These are phyloP conservation scores for Drosophila setifemur DNA, from an alignment of 1,140 invertebrate species.

Conservation along the genomic window DNA sequence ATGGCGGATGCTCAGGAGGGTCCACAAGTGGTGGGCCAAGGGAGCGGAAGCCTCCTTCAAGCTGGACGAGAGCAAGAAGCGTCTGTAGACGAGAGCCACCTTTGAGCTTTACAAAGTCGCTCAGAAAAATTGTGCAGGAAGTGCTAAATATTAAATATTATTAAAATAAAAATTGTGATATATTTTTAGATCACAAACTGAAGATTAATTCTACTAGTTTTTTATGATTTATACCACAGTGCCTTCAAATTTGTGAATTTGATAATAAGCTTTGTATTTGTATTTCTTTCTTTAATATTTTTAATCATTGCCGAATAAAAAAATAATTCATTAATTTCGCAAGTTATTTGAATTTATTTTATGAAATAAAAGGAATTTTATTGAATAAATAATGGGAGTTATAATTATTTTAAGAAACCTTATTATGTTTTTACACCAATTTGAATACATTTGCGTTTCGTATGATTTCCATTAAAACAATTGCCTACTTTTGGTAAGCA, in stretches of 20 bases:
- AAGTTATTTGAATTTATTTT: no score
- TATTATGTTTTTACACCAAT: no score
- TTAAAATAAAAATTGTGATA: slow-evolving; percentile 65
- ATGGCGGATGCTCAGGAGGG: slow-evolving; percentile 46
- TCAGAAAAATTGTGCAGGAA: slow-evolving; percentile 1
- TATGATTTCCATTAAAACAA: no score
- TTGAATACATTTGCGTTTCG: no score
- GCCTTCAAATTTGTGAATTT: background rate
- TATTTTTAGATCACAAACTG: slow-evolving; percentile 38
- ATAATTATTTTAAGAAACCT: no score
- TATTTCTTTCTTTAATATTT: no score
- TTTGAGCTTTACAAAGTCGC: slow-evolving; percentile 2
- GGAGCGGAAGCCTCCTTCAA: slow-evolving; percentile 1
- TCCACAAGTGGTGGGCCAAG: slow-evolving; percentile 44
- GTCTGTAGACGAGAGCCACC: slow-evolving; percentile 14
- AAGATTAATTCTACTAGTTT: background rate
- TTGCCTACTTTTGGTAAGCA: slow-evolving; percentile 18
- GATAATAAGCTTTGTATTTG: slow-evolving; percentile 1
- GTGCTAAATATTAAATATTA: slow-evolving; percentile 9
- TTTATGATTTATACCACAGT: background rate
- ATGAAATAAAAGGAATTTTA: no score
- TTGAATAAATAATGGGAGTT: no score
- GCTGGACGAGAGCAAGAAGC: slow-evolving; percentile 41
- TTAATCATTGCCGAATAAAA: no score
- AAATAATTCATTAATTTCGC: no score